Percentiles rank a stretch among this genome's conserved stretches.
phyloP scores from a whole-genome alignment of 2,113 vertebrate species.

The Oxygymnocypris stewartii region DNA sequence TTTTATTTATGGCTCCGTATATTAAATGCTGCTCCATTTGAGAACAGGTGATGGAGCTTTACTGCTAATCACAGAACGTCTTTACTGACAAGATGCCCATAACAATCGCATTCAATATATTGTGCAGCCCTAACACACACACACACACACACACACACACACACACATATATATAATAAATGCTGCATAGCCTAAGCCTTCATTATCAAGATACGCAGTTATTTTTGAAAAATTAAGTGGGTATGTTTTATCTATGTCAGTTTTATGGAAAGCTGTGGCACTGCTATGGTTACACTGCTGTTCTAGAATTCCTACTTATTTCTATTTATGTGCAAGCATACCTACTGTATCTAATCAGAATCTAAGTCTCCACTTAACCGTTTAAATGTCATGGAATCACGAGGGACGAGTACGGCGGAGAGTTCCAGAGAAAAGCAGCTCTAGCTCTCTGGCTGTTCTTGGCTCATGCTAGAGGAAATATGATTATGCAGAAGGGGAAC shows the following conservation, averaged over 20 bases:
- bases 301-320: not conserved
- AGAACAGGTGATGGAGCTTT: no score
- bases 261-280: not conserved
- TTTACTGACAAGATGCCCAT: no score
- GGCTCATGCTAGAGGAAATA: constrained; percentile 65
- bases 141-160: no score
- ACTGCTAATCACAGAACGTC: no score
- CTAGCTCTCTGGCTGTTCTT: constrained; percentile 62
- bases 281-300: not conserved
- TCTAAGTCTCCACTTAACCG: constrained; percentile 15
- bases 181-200: not conserved
- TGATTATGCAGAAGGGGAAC: constrained; percentile 71
- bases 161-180: no score
- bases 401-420: not conserved
- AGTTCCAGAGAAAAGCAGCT: constrained; percentile 5
- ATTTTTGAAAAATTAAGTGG: not conserved
- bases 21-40: no score
- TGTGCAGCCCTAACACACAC: not conserved
- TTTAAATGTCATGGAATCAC: not conserved
- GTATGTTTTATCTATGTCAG: not conserved
- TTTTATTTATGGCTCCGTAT: no score
- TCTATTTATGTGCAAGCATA: not conserved
- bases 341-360: constrained; percentile 17
- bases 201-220: not conserved
- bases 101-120: no score